These are phyloP conservation scores for Apostichopus japonicus DNA, from an alignment of 35 echinoderm and acorn worm species.

Conservation along the genomic window DNA sequence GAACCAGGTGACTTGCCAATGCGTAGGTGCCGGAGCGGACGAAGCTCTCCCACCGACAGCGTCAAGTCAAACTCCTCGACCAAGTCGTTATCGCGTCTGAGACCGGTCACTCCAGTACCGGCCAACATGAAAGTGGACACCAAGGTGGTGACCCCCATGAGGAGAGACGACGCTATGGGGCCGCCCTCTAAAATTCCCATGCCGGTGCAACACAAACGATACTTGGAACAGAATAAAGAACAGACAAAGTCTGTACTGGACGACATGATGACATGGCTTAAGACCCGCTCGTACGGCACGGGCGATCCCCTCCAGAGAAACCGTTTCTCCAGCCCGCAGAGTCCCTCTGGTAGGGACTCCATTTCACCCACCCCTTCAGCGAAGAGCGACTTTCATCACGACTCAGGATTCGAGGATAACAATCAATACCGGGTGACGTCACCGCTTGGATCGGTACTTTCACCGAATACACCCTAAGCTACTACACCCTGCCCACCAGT, in stretches of 20 bases:
- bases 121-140: conserved; percentile 73
- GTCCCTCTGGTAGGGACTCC: conserved; percentile 62
- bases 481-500: neutral
- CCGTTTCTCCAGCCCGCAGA: neutral
- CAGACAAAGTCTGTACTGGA: conserved; percentile 36
- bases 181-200: conserved; percentile 76
- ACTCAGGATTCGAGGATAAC: conserved; percentile 91
- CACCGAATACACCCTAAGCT: conserved; percentile 36
- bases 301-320: neutral
- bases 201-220: conserved; percentile 75
- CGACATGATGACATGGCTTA: conserved; percentile 40
- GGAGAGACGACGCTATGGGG: conserved; percentile 54
- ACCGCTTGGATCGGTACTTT: conserved; percentile 7
- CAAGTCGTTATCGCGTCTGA: conserved; percentile 53
- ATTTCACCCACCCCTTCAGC: conserved; percentile 81
- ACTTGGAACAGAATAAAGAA: conserved; percentile 48
- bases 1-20: conserved; percentile 42
- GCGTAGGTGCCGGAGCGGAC: conserved; percentile 49
- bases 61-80: conserved; percentile 56
- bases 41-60: conserved; percentile 66
- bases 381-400: conserved; percentile 67
- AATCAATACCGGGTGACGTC: conserved; percentile 34
- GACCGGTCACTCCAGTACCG: conserved; percentile 75
- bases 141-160: conserved; percentile 64
- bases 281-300: conserved; percentile 33